These are phyloP conservation scores for Tachyglossus aculeatus DNA, from an alignment of 2,797 vertebrate genomes.

Conservation along the genomic window DNA sequence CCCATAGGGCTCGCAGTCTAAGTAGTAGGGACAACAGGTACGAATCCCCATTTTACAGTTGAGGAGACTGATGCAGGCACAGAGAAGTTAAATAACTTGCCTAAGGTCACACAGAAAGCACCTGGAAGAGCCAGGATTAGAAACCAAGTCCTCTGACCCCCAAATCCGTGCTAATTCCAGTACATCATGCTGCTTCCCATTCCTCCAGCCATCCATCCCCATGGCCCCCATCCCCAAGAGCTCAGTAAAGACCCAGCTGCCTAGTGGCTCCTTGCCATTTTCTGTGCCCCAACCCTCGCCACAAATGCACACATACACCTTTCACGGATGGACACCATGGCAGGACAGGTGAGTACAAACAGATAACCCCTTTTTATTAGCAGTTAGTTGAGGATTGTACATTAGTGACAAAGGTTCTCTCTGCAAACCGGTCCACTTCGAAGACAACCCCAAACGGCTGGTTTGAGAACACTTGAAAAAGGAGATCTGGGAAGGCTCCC, in stretches of 20 bases:
- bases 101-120: too few species aligned
- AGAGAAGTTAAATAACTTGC: too few species aligned
- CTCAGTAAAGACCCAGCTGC: background rate
- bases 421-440: conserved; percentile 32
- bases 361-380: conserved; percentile 76
- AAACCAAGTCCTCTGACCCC: too few species aligned
- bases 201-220: background rate
- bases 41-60: too few species aligned
- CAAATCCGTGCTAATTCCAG: too few species aligned
- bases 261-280: background rate
- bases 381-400: conserved; percentile 69
- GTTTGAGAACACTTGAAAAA: conserved; percentile 49
- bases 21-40: too few species aligned
- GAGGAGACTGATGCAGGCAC: too few species aligned
- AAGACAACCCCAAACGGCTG: conserved; percentile 50
- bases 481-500: conserved; percentile 17
- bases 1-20: too few species aligned
- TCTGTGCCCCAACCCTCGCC: background rate
- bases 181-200: background rate
- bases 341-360: conserved; percentile 62
- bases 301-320: background rate
- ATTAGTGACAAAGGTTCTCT: conserved; percentile 51
- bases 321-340: conserved; percentile 9
- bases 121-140: too few species aligned
- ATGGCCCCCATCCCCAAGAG: background rate